Conservation (phyloP, 2,888 invertebrate species). For the Papilio protenor region DNA sequence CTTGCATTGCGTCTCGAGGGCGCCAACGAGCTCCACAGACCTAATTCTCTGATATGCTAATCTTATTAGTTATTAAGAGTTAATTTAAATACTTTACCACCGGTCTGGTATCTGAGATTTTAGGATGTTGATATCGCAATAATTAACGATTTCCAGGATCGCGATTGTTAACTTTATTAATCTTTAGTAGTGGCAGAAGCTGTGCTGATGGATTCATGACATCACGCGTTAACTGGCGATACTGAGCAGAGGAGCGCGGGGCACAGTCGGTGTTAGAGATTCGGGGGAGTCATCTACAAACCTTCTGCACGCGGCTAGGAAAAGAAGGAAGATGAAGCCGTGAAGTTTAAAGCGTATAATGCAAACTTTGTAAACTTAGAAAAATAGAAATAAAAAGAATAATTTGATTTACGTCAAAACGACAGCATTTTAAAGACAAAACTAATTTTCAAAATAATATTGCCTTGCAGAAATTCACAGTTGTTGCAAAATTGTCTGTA, state of each 20-base stretch:
- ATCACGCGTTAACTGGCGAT: too few relatives aligned
- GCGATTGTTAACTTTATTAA: background rate
- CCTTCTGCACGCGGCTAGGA: background rate
- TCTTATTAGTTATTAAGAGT: slow-evolving; percentile 2
- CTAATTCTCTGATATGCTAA: slow-evolving; percentile 25
- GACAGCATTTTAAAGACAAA: slow-evolving; percentile 3
- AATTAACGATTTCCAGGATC: background rate
- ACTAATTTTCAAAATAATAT: slow-evolving; percentile 1
- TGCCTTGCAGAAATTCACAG: background rate
- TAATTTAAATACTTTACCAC: background rate
- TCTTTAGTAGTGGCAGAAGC: too few relatives aligned
- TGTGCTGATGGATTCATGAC: too few relatives aligned
- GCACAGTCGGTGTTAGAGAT: too few relatives aligned
- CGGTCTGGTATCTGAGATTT: background rate
- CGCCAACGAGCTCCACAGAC: slow-evolving; percentile 41
- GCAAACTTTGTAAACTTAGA: background rate
- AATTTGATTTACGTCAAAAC: slow-evolving; percentile 12
- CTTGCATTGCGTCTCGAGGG: slow-evolving; percentile 39
- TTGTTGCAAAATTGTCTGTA: background rate
- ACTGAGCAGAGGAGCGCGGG: too few relatives aligned
- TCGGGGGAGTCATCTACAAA: too few relatives aligned
- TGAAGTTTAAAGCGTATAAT: background rate
- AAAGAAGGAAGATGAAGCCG: background rate
- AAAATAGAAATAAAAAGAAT: slow-evolving; percentile 16
- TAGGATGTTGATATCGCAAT: background rate